These are phyloP conservation scores for Microtus richardsoni DNA, from an alignment of 2,113 vertebrate genomes.

Conservation along the genomic window DNA sequence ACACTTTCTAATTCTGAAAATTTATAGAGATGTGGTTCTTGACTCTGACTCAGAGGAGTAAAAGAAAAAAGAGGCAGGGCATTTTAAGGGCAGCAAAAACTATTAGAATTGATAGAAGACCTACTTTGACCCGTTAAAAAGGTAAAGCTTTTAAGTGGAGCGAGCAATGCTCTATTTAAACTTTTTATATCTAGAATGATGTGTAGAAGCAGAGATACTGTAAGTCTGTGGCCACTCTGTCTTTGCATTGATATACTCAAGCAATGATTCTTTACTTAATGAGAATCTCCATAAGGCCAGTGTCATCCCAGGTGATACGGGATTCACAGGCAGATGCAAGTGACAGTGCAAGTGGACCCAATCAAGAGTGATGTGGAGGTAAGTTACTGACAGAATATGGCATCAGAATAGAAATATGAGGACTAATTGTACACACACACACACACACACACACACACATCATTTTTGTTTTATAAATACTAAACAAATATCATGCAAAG, in stretches of 20 bases:
- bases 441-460: not conserved
- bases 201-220: not conserved
- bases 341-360: not conserved
- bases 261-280: not conserved
- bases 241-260: not conserved
- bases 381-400: not conserved
- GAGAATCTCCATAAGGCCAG: not conserved
- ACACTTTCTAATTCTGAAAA: not conserved
- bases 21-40: not conserved
- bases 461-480: not conserved
- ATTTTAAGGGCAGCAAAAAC: not conserved
- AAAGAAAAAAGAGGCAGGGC: not conserved
- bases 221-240: no score
- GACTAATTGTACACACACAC: fast-evolving
- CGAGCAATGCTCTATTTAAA: not conserved
- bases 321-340: not conserved
- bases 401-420: not conserved
- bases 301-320: not conserved
- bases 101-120: not conserved
- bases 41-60: not conserved
- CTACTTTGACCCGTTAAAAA: not conserved
- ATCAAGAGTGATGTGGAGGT: not conserved
- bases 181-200: not conserved
- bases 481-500: not conserved
- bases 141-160: not conserved